Base-by-base conservation (phyloP, 2,113 vertebrate species). In the Chamaea fasciata region DNA sequence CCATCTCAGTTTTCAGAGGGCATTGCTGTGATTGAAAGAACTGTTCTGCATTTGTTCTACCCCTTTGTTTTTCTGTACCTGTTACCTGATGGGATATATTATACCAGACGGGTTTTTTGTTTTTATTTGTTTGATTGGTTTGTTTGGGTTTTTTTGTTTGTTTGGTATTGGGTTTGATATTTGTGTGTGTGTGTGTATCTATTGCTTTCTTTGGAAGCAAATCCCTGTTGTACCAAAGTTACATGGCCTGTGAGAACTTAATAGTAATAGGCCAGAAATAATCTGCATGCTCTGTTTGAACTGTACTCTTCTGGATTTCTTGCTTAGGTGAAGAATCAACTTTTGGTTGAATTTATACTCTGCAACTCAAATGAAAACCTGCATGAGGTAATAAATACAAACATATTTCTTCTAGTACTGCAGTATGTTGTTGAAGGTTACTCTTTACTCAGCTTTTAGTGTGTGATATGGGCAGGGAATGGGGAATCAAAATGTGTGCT, bases 271-370 rank as follows among this genome's bases (percentile, higher is more conserved):
- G 23, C 69, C 47, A 85, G 35, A 81, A 55, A 11, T 59, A 37
- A 97, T 97, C 87, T 96, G 50, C 67, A 83, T 96, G 50, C 26
- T 77, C 55, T 90, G 69, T 95, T 90, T 94, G 52, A 95, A 90
- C 65, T 39, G 14, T 82, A 28, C 26, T 35, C 57, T 74, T 9
- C 20, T 82, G 63, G 49, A 30, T 83, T 86, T 63, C 31, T 92
- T 87, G 53, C 53, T 89, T 84, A 69, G 62, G 39, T 77, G 46
- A 76, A 63, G 52, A 47, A 83, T 74, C 28, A 18, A 31, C 15
- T 91, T 88, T 57, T 12, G 60, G 12, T 70, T 91, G 41, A 49
- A 88, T 92, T 87, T 85, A 13, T 63, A 42, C 30, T 47, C 22
- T 83, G 41, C 49, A 86, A 49, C 50, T 87, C 17, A 76, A 73